Percentiles rank a stretch among this genome's conserved stretches.
Evolutionary conservation across 2,888 invertebrate species (phyloP).

Genomic region (Apotomis betuletana): DNA sequence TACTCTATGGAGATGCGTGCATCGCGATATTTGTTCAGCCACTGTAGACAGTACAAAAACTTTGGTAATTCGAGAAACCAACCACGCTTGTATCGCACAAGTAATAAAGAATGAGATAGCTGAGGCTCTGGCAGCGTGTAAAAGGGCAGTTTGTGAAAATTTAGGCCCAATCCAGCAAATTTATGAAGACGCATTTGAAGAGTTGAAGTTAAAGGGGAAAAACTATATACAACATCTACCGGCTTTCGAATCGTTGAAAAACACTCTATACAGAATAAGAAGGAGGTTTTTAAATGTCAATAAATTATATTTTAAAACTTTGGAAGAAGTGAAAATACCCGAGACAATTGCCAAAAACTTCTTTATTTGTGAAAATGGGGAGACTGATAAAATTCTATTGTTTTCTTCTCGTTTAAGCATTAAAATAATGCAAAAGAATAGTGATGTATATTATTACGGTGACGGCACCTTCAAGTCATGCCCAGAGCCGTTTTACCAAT

Average conservation of each 20-base stretch:
- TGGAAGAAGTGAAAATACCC: slow-evolving; percentile 1
- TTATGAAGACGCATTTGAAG: slow-evolving; percentile 2
- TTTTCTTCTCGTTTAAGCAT: background rate
- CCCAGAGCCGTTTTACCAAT: slow-evolving; percentile 9
- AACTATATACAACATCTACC: too few species aligned
- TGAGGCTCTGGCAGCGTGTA: background rate
- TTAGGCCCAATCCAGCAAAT: background rate
- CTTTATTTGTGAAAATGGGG: background rate
- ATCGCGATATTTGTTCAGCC: slow-evolving; percentile 4
- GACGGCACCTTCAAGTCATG: slow-evolving; percentile 1
- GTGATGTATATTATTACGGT: background rate
- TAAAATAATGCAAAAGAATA: slow-evolving; percentile 1
- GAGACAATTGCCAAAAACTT: background rate
- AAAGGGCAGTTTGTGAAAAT: slow-evolving; percentile 7
- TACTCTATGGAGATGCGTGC: background rate
- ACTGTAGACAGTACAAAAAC: slow-evolving; percentile 1
- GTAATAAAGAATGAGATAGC: background rate
- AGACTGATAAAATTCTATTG: slow-evolving; percentile 6
- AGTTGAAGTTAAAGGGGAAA: background rate
- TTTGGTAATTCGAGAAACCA: slow-evolving; percentile 4
- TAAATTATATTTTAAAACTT: too few species aligned
- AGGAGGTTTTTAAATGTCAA: background rate
- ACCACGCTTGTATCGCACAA: background rate
- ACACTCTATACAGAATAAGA: too few species aligned
- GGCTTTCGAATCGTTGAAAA: too few species aligned